phyloP scores from a whole-genome alignment of 2,888 invertebrate species.

The Rhabditoides inermis region DNA sequence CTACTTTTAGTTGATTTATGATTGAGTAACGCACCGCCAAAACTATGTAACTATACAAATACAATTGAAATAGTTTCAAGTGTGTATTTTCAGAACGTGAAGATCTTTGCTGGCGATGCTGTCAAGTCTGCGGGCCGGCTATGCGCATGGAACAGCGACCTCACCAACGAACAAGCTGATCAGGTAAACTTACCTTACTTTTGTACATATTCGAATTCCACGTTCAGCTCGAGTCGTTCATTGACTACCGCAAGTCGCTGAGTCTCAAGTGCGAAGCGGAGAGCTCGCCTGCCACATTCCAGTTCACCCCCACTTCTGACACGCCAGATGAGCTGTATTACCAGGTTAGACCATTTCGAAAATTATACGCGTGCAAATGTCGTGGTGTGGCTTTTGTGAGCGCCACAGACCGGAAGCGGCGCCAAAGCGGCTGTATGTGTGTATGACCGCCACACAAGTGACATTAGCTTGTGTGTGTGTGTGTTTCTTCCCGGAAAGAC shows the following conservation, averaged over 20 bases:
- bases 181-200: constrained; percentile 40
- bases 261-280: constrained; percentile 65
- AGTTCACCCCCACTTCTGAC: constrained; percentile 74
- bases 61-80: too few species aligned
- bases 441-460: too few species aligned
- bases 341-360: too few species aligned
- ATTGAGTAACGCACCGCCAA: too few species aligned
- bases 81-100: constrained; percentile 23
- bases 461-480: too few species aligned
- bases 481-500: too few species aligned
- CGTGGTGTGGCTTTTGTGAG: too few species aligned
- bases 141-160: constrained; percentile 66
- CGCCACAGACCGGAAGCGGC: background rate
- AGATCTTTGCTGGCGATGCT: constrained; percentile 17
- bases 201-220: constrained; percentile 64
- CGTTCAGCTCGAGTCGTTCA: constrained; percentile 70
- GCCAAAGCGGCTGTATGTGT: background rate
- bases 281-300: constrained; percentile 23
- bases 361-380: too few species aligned
- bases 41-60: too few species aligned
- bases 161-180: constrained; percentile 67
- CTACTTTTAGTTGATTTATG: too few species aligned
- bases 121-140: constrained; percentile 66
- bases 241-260: constrained; percentile 74
- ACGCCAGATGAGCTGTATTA: constrained; percentile 76